Percentiles rank a stretch among this genome's conserved stretches.
Conservation (phyloP, 1,140 invertebrate genomes). For the Heterodera carotae region DNA sequence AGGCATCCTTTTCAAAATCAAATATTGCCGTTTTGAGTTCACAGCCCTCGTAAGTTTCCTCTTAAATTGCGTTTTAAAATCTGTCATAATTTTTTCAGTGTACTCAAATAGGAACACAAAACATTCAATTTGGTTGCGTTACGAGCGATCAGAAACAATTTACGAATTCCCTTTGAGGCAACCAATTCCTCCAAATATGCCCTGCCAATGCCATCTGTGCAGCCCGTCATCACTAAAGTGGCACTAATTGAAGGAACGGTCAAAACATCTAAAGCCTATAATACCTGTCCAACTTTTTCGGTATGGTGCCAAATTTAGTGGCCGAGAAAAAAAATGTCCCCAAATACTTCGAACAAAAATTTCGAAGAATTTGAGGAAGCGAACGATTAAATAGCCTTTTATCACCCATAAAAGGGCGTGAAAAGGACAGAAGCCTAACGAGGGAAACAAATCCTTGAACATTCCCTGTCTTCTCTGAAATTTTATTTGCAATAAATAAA, state of each 20-base stretch:
- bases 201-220: conserved; percentile 89
- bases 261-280: not conserved
- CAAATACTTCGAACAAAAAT: conserved; percentile 18
- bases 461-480: not conserved
- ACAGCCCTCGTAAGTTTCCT: conserved; percentile 49
- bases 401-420: conserved; percentile 19
- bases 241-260: not conserved
- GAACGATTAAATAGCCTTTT: conserved; percentile 2
- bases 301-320: conserved; percentile 46
- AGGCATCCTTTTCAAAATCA: conserved; percentile 61
- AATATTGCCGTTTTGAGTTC: conserved; percentile 55
- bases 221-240: conserved; percentile 79
- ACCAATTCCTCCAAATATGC: conserved; percentile 78
- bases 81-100: conserved; percentile 44
- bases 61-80: conserved; percentile 45
- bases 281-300: conserved; percentile 55
- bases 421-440: conserved; percentile 28
- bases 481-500: not conserved
- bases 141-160: conserved; percentile 77
- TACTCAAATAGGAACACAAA: conserved; percentile 80
- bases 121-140: conserved; percentile 78
- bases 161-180: conserved; percentile 56
- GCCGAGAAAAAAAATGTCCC: conserved; percentile 50
- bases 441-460: conserved; percentile 27
- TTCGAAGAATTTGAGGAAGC: conserved; percentile 28